Evolutionary conservation across 2,888 invertebrate genomes (phyloP), one percentile per base, ranked within the genome.

Genomic region (Nymphalis c-album): DNA sequence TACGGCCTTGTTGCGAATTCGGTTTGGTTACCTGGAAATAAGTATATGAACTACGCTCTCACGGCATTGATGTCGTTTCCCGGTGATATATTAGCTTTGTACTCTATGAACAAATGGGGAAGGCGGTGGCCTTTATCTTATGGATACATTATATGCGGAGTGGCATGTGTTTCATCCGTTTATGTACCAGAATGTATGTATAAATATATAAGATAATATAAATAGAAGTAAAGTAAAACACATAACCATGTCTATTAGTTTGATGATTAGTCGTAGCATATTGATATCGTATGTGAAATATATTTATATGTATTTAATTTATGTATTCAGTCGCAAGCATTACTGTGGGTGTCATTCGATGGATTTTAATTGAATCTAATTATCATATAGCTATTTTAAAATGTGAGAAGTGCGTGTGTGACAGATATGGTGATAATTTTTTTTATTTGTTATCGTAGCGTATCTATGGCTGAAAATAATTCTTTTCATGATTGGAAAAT

Each of bases 401-500:
- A 5, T 5, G 26, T 26, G 26, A 26, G 26, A 6, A 6, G 26
- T 5, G 26, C 6, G 26, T 31, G 26, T 31, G 26, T 6, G 26
- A 26, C 6, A 31, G 26, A 31, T 5, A 6, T 31, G 26, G 5
- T 31, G 26, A 13, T n/a, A 16, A 53, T 26, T 26, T 16, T 26
- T 16, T 31, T 57, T 58, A 20, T 60, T n/a, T 20, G 1, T 22
- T 22, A 22, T 22, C 22, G 22, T 22, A 69, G 55, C 47, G 40
- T 20, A 46, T 6, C 35, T 57, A n/a, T 86, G 85, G 86, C 71
- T 76, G 2, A 88, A 87, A 70, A 80, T 90, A 53, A 68, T 87
- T 0, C 76, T 93, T 13, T 94, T 94, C 78, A 80, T 95, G 67
- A 73, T 93, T 16, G 94, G 94, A 4, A 95, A 95, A 84, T 92